Evolutionary conservation across 2,888 invertebrate species (phyloP).

Genomic region (Hemicrepidius hirtus): DNA sequence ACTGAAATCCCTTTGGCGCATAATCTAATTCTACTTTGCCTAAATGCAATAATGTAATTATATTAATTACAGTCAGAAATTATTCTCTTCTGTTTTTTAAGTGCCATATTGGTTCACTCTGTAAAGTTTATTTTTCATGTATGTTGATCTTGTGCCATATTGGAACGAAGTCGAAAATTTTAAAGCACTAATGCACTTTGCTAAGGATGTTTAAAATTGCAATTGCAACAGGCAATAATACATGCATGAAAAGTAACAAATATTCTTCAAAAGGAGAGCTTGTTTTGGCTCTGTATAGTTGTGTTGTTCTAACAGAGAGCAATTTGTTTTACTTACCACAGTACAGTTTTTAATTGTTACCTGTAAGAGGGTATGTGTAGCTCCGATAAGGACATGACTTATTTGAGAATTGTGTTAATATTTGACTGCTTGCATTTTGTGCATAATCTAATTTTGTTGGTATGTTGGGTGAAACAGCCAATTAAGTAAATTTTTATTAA

Average conservation of each 20-base stretch:
- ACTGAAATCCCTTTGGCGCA: too few species aligned
- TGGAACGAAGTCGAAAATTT: conserved; percentile 8
- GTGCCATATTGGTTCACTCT: conserved; percentile 41
- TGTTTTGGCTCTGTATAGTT: neutral
- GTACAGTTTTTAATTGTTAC: conserved; percentile 21
- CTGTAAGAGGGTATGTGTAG: neutral
- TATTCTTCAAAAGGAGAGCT: neutral
- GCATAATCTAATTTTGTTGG: conserved; percentile 27
- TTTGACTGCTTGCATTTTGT: conserved; percentile 30
- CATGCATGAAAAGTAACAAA: conserved; percentile 46
- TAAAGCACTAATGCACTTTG: conserved; percentile 26
- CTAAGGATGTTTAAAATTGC: conserved; percentile 10
- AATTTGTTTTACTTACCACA: neutral
- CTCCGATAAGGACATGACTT: conserved; percentile 12
- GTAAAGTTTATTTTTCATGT: conserved; percentile 51
- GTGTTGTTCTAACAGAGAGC: neutral
- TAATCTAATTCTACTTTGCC: too few species aligned
- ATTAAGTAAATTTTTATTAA: conserved; percentile 19
- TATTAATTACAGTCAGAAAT: conserved; percentile 30
- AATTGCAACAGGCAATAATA: conserved; percentile 25
- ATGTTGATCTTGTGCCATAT: conserved; percentile 48
- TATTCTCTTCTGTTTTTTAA: neutral
- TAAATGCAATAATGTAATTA: conserved; percentile 30
- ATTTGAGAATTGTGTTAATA: conserved; percentile 14
- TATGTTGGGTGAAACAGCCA: conserved; percentile 33